These are phyloP conservation scores for Epinephelus malabaricus DNA, from an alignment of 2,797 vertebrate genomes.

Conservation along the genomic window DNA sequence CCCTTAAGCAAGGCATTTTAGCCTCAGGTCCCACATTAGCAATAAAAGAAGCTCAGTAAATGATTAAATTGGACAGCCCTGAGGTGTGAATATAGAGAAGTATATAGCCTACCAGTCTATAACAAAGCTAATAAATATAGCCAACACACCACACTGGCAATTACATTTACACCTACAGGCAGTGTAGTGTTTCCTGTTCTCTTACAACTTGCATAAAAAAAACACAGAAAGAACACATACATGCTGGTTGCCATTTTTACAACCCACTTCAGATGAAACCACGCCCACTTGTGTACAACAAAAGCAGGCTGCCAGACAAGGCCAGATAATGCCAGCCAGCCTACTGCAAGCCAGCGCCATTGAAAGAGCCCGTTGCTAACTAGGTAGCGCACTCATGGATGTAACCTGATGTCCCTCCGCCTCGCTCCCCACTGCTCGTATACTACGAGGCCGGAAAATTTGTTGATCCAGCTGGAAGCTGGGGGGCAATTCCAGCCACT, in stretches of 20 bases:
- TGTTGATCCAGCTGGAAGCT: no score
- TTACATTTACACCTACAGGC: background rate
- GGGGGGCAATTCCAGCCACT: no score
- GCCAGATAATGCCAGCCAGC: no score
- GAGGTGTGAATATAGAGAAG: conserved; percentile 7
- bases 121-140: background rate
- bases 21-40: background rate
- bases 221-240: background rate
- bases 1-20: conserved; percentile 3
- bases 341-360: no score
- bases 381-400: no score
- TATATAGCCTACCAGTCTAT: background rate
- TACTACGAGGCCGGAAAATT: no score
- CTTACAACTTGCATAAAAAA: background rate
- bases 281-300: no score
- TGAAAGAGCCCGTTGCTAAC: no score
- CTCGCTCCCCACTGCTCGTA: no score
- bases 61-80: background rate
- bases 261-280: no score
- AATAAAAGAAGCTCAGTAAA: background rate
- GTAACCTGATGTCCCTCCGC: no score
- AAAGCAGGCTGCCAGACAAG: no score
- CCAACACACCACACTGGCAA: background rate
- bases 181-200: background rate
- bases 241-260: background rate